Evolutionary conservation across 2,797 vertebrate species (phyloP).

Genomic region (Xiphophorus birchmanni): DNA sequence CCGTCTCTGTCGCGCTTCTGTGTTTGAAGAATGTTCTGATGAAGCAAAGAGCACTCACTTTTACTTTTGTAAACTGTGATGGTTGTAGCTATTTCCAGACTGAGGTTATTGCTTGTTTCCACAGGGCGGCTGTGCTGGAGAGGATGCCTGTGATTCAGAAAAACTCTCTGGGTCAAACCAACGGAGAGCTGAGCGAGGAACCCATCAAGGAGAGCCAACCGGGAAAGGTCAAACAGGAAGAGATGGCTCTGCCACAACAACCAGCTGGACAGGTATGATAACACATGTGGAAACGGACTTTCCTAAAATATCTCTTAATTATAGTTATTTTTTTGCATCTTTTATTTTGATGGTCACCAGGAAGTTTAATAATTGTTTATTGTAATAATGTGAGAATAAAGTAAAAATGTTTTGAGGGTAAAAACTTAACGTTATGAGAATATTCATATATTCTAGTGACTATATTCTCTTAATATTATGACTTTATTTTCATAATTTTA

Average conservation of each 20-base stretch:
- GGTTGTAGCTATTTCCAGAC: not conserved
- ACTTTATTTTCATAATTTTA: too few relatives aligned
- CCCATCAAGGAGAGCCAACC: slow-evolving; percentile 54
- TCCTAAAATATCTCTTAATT: not conserved
- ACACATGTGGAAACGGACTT: not conserved
- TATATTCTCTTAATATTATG: too few relatives aligned
- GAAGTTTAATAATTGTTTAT: not conserved
- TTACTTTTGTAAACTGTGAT: not conserved
- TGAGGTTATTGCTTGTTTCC: not conserved
- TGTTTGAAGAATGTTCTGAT: not conserved
- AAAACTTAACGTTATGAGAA: too few relatives aligned
- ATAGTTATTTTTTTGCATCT: not conserved
- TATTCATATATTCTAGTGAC: too few relatives aligned
- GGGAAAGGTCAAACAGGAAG: slow-evolving; percentile 58
- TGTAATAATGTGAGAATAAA: too few relatives aligned
- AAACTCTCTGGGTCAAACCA: slow-evolving; percentile 68
- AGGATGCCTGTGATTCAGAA: slow-evolving; percentile 89
- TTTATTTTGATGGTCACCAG: not conserved
- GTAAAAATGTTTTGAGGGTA: too few relatives aligned
- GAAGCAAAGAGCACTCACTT: not conserved
- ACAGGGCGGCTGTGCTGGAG: slow-evolving; percentile 89
- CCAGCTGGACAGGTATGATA: slow-evolving; percentile 72
- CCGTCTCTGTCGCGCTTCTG: not conserved
- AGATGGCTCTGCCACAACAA: slow-evolving; percentile 43
- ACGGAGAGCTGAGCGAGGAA: slow-evolving; percentile 69